These are phyloP conservation scores for Adrianichthys oophorus DNA, from an alignment of 2,797 vertebrate genomes.

Conservation along the genomic window DNA sequence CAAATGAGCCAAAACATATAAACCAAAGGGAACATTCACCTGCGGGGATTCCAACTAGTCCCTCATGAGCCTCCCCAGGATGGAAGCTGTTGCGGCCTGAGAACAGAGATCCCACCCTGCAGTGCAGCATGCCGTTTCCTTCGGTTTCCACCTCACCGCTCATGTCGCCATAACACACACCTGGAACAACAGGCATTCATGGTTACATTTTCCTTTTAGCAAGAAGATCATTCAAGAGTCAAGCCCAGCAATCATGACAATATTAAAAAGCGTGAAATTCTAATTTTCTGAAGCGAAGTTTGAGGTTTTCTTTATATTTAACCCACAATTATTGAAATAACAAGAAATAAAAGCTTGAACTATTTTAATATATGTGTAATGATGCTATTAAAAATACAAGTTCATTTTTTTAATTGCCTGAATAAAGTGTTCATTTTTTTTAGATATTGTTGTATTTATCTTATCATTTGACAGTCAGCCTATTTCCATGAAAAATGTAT, in stretches of 20 bases:
- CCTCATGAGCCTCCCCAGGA: slow-evolving; percentile 73
- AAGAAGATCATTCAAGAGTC: slow-evolving; percentile 3
- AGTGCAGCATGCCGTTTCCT: slow-evolving; percentile 69
- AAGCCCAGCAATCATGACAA: neutral
- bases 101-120: slow-evolving; percentile 78
- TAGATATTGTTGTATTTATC: too few species aligned
- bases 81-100: slow-evolving; percentile 77
- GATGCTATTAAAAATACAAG: too few species aligned
- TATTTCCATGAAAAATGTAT: too few species aligned
- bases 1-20: neutral
- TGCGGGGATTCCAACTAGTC: slow-evolving; percentile 60
- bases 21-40: slow-evolving; percentile 55
- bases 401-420: too few species aligned
- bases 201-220: slow-evolving; percentile 22
- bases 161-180: slow-evolving; percentile 80
- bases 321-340: too few species aligned
- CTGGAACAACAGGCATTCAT: slow-evolving; percentile 49
- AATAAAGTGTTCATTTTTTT: too few species aligned
- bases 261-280: neutral
- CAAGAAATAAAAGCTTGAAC: too few species aligned
- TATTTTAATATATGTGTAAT: too few species aligned
- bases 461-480: too few species aligned
- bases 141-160: slow-evolving; percentile 79
- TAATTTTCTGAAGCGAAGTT: neutral
- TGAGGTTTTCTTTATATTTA: too few species aligned